Evolutionary conservation across 2,888 invertebrate genomes (phyloP).

Genomic region (Epinotia nisella): DNA sequence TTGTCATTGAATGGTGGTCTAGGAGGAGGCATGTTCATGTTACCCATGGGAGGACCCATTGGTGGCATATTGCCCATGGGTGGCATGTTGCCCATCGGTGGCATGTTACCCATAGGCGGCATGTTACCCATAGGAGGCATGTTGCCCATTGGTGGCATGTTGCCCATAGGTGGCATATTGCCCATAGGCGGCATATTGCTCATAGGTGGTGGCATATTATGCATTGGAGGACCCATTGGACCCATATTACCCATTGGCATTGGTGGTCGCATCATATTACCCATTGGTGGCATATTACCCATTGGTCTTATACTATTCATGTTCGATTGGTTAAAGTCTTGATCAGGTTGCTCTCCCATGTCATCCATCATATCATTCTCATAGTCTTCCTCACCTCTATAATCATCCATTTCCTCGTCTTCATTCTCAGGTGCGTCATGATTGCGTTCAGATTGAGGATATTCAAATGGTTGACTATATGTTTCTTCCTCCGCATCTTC

Average conservation of each 20-base stretch:
- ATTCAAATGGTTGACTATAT: conserved; percentile 73
- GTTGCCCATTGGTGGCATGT: conserved; percentile 50
- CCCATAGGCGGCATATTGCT: conserved; percentile 59
- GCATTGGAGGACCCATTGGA: conserved; percentile 53
- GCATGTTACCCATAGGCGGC: conserved; percentile 53
- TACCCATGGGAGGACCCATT: conserved; percentile 50
- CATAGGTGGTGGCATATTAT: conserved; percentile 55
- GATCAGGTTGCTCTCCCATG: conserved; percentile 70
- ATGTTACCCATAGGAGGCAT: conserved; percentile 53
- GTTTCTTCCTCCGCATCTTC: conserved; percentile 84
- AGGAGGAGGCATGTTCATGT: conserved; percentile 49
- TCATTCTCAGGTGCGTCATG: conserved; percentile 56
- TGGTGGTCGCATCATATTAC: conserved; percentile 52
- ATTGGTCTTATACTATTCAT: conserved; percentile 60
- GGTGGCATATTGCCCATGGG: conserved; percentile 50
- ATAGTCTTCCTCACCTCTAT: conserved; percentile 61
- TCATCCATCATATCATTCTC: conserved; percentile 69
- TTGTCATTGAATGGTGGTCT: conserved; percentile 70
- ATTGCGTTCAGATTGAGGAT: conserved; percentile 69
- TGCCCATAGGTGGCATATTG: conserved; percentile 56
- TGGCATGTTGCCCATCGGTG: conserved; percentile 55
- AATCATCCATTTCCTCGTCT: conserved; percentile 58
- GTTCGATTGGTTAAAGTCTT: conserved; percentile 72
- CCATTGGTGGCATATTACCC: conserved; percentile 59
- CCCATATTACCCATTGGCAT: conserved; percentile 53